These are phyloP conservation scores for Lysiphlebus fabarum DNA, from an alignment of 1,140 invertebrate species.

Conservation along the genomic window DNA sequence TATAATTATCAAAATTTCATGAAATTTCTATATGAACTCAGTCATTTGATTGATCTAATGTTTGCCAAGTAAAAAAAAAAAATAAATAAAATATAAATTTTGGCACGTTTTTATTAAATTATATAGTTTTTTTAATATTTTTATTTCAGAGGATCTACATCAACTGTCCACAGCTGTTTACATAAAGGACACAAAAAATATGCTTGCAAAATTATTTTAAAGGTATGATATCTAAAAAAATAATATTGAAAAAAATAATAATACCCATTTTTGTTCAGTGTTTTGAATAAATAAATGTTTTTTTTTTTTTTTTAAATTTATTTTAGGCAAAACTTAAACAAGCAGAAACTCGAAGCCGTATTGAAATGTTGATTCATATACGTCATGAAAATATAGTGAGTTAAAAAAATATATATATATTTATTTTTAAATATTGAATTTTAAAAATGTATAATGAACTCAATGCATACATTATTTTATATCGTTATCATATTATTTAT, in stretches of 20 bases:
- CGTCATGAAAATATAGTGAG: slow-evolving; percentile 43
- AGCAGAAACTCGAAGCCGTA: slow-evolving; percentile 33
- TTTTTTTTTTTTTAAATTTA: neutral
- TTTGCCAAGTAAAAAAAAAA: slow-evolving; percentile 12
- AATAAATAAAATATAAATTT: slow-evolving; percentile 6
- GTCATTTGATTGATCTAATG: slow-evolving; percentile 1
- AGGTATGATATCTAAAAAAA: too few relatives aligned
- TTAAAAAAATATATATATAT: neutral
- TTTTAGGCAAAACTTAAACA: slow-evolving; percentile 37
- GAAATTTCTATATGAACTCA: too few relatives aligned
- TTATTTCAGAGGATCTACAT: slow-evolving; percentile 37
- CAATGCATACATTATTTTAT: neutral
- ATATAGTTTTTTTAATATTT: neutral
- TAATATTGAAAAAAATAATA: neutral
- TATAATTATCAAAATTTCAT: too few relatives aligned
- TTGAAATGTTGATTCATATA: slow-evolving; percentile 36
- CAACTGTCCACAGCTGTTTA: slow-evolving; percentile 39
- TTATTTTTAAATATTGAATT: neutral
- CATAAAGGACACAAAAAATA: slow-evolving; percentile 37
- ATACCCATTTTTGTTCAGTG: neutral
- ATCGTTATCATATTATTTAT: neutral
- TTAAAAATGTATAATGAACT: neutral
- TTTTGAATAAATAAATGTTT: neutral
- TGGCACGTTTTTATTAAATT: neutral
- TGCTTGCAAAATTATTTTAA: slow-evolving; percentile 43